Conservation (phyloP, 2,888 invertebrate species). For the Ophion ventricosus region DNA sequence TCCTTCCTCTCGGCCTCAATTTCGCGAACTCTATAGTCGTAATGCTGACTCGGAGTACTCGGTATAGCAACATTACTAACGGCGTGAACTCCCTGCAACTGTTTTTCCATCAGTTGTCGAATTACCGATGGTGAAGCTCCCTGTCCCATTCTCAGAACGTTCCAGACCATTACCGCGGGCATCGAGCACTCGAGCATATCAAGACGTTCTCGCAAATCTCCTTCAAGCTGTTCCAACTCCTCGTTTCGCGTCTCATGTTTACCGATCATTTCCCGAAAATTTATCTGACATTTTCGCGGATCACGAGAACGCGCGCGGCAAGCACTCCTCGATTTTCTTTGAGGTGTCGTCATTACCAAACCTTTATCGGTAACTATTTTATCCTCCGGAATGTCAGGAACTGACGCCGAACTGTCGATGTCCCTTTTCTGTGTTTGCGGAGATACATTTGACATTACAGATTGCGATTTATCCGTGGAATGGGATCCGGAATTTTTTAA, state of each 20-base stretch:
- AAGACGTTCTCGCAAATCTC: conserved; percentile 85
- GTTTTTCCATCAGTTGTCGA: conserved; percentile 71
- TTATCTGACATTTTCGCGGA: conserved; percentile 67
- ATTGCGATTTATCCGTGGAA: conserved; percentile 5
- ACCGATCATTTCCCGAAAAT: conserved; percentile 82
- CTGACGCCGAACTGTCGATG: neutral
- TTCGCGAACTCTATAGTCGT: conserved; percentile 76
- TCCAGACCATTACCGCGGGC: conserved; percentile 87
- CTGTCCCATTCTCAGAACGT: conserved; percentile 83
- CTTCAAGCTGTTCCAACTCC: conserved; percentile 84
- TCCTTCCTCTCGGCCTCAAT: conserved; percentile 76
- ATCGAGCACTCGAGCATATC: conserved; percentile 86
- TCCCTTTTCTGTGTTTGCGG: neutral
- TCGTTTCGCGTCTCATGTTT: conserved; percentile 85
- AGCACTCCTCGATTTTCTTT: conserved; percentile 36
- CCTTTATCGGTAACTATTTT: neutral
- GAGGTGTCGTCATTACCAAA: neutral
- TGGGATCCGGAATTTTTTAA: conserved; percentile 4
- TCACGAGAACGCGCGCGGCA: conserved; percentile 48
- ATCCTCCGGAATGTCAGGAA: conserved; percentile 12
- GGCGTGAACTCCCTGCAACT: conserved; percentile 64
- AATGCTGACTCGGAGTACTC: conserved; percentile 74
- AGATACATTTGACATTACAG: neutral
- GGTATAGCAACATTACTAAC: conserved; percentile 35
- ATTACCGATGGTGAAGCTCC: conserved; percentile 66